Base-by-base conservation (phyloP, 2,113 vertebrate species). In the Cyprinodon variegatus region DNA sequence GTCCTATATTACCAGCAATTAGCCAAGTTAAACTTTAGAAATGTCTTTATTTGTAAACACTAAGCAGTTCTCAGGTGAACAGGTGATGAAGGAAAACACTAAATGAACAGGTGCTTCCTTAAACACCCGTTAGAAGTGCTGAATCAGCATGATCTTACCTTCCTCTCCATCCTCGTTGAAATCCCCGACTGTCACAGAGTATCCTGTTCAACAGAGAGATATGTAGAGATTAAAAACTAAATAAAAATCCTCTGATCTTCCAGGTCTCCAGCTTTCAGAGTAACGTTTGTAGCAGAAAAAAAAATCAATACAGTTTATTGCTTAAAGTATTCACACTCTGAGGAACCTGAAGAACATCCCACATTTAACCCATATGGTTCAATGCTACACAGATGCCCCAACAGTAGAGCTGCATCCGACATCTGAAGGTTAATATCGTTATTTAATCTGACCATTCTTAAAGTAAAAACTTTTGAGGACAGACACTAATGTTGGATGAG, bases 151-250 rank as follows among this genome's bases (percentile, higher is more conserved):
- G n/a, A 6, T 63, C 59, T 74, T 93, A 99, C 98, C 98, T 74
- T 99, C 97, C 5, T 93, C 82, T 12, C 94, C 95, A 22, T 99
- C 98, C 0, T 92, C 82, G 12, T 94, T 98, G 91, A 99, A 98
- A 89, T 99, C 98, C 72, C 96, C 97, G 0, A 98, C 95, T 0
- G 97, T 93, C 88, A 99, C 96, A 0, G 98, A 99, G 89, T 99
- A 99, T 71, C 98, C 98, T 99, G 90, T 50, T 63, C 48, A 61
- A 69, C 22, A 69, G 17, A 71, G 8, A 64, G n/a, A 74, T 0
- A 22, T 0, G 13, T 15, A 59, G 6, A 45, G 29, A 29, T 22
- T 60, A 10, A 6, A 38, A 22, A 1, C 4, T 62, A 50, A 10
- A 11, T 4, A 29, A 48, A 61, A n/a, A 46, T 40, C 5, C n/a